Evolutionary conservation across 2,888 invertebrate species (phyloP).

Genomic region (Orthonychiurus folsomi): DNA sequence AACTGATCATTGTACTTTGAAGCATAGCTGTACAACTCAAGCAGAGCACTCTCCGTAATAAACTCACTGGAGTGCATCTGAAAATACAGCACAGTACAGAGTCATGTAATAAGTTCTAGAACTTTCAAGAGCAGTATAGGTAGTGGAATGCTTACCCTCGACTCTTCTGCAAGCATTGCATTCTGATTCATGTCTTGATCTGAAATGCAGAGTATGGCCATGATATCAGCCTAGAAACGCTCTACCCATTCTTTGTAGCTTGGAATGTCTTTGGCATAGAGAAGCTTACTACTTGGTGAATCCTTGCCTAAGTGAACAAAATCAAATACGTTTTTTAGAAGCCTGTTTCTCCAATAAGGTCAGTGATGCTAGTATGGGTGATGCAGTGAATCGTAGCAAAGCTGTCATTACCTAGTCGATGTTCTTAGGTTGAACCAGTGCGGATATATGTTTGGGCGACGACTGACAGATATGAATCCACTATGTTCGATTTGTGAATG

Average conservation of each 20-base stretch:
- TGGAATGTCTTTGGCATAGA: constrained; percentile 99
- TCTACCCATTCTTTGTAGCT: constrained; percentile 99
- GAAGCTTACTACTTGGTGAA: constrained; percentile 95
- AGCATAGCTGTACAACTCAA: constrained; percentile 92
- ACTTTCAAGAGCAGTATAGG: background rate
- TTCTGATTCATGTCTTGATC: constrained; percentile 99
- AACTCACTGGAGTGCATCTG: constrained; percentile 92
- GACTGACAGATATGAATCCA: constrained; percentile 95
- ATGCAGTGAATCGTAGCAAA: no score
- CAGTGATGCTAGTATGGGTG: no score
- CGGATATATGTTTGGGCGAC: constrained; percentile 99
- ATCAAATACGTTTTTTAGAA: no score
- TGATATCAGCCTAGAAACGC: constrained; percentile 86
- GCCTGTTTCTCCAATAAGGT: no score
- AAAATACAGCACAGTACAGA: constrained; percentile 36
- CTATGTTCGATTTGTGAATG: constrained; percentile 96
- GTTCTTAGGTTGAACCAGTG: constrained; percentile 57
- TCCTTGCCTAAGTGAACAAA: constrained; percentile 65
- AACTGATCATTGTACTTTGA: constrained; percentile 97
- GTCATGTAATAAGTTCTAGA: background rate
- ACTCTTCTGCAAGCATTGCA: constrained; percentile 97
- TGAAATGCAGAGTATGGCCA: constrained; percentile 94
- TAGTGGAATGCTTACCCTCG: constrained; percentile 57
- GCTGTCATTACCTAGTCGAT: constrained; percentile 30
- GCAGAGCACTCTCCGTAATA: constrained; percentile 91